Conservation (phyloP, 2,113 vertebrate species). For the Columbina picui region DNA sequence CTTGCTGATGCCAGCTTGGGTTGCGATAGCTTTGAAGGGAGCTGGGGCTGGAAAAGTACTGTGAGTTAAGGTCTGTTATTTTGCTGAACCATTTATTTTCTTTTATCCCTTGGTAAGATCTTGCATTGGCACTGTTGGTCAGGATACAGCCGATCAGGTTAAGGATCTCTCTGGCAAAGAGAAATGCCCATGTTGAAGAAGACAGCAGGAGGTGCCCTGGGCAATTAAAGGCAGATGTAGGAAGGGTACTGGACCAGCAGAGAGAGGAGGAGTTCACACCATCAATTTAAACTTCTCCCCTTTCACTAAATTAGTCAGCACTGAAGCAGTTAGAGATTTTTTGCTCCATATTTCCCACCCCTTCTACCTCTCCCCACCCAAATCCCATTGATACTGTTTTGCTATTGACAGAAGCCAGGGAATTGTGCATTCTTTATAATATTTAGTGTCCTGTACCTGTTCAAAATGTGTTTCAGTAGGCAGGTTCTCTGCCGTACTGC, state of each 20-base stretch:
- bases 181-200: background rate
- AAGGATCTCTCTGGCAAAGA: background rate
- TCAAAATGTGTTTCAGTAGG: conserved; percentile 4
- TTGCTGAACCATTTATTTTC: background rate
- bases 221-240: conserved; percentile 41
- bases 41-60: background rate
- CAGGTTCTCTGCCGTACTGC: background rate
- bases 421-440: background rate
- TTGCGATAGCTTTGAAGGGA: background rate
- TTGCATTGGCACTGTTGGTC: background rate
- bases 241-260: background rate
- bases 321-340: background rate
- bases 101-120: background rate
- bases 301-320: background rate
- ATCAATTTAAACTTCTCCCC: background rate
- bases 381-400: background rate
- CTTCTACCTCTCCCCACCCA: fast-evolving
- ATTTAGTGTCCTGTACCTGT: background rate
- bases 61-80: background rate
- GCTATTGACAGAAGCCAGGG: background rate
- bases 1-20: background rate
- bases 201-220: conserved; percentile 65
- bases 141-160: background rate
- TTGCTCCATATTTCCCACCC: background rate
- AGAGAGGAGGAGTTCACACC: background rate